phyloP scores from a whole-genome alignment of 2,113 vertebrate genomes.

The Chloroceryle aenea region DNA sequence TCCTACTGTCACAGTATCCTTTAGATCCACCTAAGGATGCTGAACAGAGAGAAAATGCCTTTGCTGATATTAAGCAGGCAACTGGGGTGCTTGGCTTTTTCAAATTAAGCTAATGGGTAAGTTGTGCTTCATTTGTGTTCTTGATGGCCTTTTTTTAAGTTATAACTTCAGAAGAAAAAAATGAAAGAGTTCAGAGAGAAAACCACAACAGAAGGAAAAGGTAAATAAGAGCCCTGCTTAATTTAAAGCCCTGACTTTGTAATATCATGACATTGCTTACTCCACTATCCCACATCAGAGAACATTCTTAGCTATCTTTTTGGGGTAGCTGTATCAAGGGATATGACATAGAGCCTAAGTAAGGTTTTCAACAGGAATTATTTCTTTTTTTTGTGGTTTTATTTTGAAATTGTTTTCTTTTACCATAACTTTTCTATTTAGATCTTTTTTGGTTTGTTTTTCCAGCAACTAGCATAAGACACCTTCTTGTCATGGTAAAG shows the following conservation, averaged over 20 bases:
- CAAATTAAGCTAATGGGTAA: not conserved
- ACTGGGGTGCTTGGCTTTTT: not conserved
- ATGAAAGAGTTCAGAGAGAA: not conserved
- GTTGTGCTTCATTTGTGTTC: not conserved
- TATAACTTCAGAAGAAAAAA: not conserved
- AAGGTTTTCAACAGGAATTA: not conserved
- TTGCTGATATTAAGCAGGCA: not conserved
- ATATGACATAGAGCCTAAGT: not conserved
- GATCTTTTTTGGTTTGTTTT: not conserved
- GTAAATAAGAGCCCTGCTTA: not conserved
- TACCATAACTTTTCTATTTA: not conserved
- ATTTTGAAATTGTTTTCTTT: not conserved
- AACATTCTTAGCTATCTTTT: not conserved
- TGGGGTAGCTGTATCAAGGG: not conserved
- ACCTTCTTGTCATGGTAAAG: not conserved
- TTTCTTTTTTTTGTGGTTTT: not conserved
- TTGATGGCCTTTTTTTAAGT: not conserved
- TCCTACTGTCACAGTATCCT: not conserved
- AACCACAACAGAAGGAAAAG: not conserved
- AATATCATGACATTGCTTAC: not conserved
- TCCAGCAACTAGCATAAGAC: not conserved
- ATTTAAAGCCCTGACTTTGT: not conserved
- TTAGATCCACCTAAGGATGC: not conserved
- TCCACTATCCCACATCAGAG: not conserved
- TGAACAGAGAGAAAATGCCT: too few species aligned